Evolutionary conservation across 2,797 vertebrate genomes (phyloP), one percentile per base, ranked within the genome.

Genomic region (Trichosurus vulpecula): DNA sequence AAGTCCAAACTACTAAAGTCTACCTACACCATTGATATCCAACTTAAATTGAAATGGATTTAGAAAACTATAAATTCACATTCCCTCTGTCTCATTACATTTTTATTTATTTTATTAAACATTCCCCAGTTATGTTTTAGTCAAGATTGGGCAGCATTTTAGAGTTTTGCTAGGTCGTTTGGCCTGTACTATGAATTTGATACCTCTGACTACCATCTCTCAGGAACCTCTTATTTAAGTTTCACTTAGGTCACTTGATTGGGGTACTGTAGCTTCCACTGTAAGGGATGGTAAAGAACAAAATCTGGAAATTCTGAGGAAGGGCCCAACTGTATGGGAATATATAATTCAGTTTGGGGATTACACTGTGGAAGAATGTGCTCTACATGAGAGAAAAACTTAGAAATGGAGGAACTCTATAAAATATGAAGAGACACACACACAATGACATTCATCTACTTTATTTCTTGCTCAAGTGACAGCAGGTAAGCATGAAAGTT

Each of bases 401-500:
- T 74, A 41, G 66, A 41, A 41, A 41, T 74, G 6, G 19, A 41
- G 19, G n/a, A 74, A 41, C 66, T 61, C 58, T 74, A 16, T 74
- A 41, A 93, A 95, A 97, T 90, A 91, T 74, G 61, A 74, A 74
- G n/a, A 74, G 14, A 66, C 14, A 74, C 57, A 95, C 61, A 41
- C 57, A 95, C 93, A 96, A 47, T 58, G 92, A 91, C 52, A 54
- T 47, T 93, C 96, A 41, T 97, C 97, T 96, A 97, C 97, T 98
- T 97, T 94, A 91, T 97, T 56, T 94, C 47, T 93, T 92, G 29
- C 54, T 81, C 92, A 95, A 53, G 2, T 90, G 89, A 53, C 58
- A 92, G 95, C 30, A 90, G 81, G 30, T 74, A 95, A 52, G 52
- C 93, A 56, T 90, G 92, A 96, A 95, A 94, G 29, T 52, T 53